Evolutionary conservation across 2,113 vertebrate species (phyloP), one percentile per base, ranked within the genome.

Genomic region (Cottus gobio): DNA sequence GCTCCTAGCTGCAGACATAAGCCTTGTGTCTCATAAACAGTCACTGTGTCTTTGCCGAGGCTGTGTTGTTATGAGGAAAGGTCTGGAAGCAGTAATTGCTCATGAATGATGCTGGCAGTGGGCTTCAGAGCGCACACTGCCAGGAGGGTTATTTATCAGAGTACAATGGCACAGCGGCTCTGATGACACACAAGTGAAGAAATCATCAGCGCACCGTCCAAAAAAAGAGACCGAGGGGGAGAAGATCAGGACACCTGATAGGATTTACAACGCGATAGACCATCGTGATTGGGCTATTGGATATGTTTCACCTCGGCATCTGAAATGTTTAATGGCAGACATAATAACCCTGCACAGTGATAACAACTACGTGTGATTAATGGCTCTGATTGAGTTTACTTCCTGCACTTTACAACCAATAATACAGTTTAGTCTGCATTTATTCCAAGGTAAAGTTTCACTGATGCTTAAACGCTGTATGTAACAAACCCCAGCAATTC

Each of bases 81-180:
- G 57, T 67, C 66, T 63, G 31, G n/a, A 26, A 39, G 70, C 44
- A 26, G 52, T 78, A 71, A 78, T 64, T 85, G 77, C 60, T 58
- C 37, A 71, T 71, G 63, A 79, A 77, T 85, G 73, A 64, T 69
- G 50, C 62, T 82, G 46, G 66, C 61, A 60, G 54, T 44, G 65
- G 67, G 42, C n/a, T 64, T 52, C 9, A 24, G 62, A 69, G 65
- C 37, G 72, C 50, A 37, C 22, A 69, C 70, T 63, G 65, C 61
- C 73, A 71, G 65, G 44, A 58, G 46, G 30, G 57, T 72, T 72
- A 86, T 85, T 82, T 73, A 84, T 85, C 78, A 80, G 48, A 82
- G 77, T 30, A 83, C 82, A 87, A 84, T 52, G n/a, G 68, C 58
- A 72, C 48, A 13, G 60, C 60, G 78, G 57, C 75, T 85, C 7